Evolutionary conservation across 1,140 invertebrate genomes (phyloP), one percentile per base, ranked within the genome.

Genomic region (Halesus radiatus): DNA sequence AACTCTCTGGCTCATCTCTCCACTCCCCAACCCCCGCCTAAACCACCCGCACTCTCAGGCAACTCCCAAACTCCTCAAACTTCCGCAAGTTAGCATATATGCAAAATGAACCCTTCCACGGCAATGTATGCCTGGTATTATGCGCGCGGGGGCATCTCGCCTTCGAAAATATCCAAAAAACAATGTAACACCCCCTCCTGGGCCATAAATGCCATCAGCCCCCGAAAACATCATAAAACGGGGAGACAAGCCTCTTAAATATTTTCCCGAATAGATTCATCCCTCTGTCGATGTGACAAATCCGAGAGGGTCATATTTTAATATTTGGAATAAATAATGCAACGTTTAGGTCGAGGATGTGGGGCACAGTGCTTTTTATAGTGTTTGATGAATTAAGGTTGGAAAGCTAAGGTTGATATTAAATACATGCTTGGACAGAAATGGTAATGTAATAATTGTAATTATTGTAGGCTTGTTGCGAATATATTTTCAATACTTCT

Each of bases 141-240:
- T 45, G 32, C 68, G 23, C 37, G 53, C 37, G 20, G n/a, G 37
- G 37, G 37, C 68, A 10, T 23, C 23, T 22, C 18, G 18, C 23
- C 20, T 45, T 13, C 15, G 68, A 18, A 52, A 72, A 53, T 53
- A 18, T 72, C 20, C 37, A 22, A 72, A 72, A 72, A 72, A 72
- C 68, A 72, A 53, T 72, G 68, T 72, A 16, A 66, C 62, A 23
- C 23, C 29, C 16, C 23, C 60, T 23, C 37, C 20, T 18, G n/a
- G 18, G 29, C 7, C 23, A 5, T 50, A 72, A 72, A 72, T 68
- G 32, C 37, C 37, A 13, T 23, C 45, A 22, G n/a, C 8, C 68
- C 37, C 68, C 68, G 45, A 53, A 72, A 72, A 72, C 37, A 72
- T 72, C 68, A 72, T 72, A 72, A 72, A 72, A 64, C 23, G 68